A percentile compares a stretch with the other conserved stretches of the same genome.
phyloP scores from a whole-genome alignment of 2,888 invertebrate genomes.

The Teleiodes luculella region DNA sequence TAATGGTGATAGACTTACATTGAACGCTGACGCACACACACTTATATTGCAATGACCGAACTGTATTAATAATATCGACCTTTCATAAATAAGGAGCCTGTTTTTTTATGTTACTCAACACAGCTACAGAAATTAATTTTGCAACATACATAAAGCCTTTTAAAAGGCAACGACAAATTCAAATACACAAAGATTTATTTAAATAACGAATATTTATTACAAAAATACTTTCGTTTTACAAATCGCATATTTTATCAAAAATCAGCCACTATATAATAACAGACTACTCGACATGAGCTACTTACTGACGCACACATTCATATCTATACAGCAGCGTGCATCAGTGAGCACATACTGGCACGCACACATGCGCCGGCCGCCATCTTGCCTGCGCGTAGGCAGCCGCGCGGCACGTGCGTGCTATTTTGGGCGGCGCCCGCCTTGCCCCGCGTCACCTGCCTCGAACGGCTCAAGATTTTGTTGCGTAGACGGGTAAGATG shows the following conservation, averaged over 20 bases:
- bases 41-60: background rate
- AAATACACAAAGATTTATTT: too few relatives aligned
- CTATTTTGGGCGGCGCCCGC: slow-evolving; percentile 75
- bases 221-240: too few relatives aligned
- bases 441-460: slow-evolving; percentile 40
- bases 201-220: too few relatives aligned
- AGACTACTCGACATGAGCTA: background rate
- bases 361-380: slow-evolving; percentile 46
- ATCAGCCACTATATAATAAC: background rate
- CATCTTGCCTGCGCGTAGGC: slow-evolving; percentile 76
- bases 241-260: background rate
- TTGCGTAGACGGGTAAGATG: background rate
- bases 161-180: too few relatives aligned
- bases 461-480: slow-evolving; percentile 13
- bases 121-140: too few relatives aligned
- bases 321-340: background rate
- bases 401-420: slow-evolving; percentile 74
- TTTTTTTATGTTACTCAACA: too few relatives aligned
- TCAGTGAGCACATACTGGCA: slow-evolving; percentile 6
- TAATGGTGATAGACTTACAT: background rate
- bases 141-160: too few relatives aligned
- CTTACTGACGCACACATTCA: background rate
- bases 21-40: background rate
- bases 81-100: too few relatives aligned
- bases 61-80: too few relatives aligned